Evolutionary conservation across 2,113 vertebrate genomes (phyloP), one percentile per base, ranked within the genome.

Genomic region (Centropus bengalensis): DNA sequence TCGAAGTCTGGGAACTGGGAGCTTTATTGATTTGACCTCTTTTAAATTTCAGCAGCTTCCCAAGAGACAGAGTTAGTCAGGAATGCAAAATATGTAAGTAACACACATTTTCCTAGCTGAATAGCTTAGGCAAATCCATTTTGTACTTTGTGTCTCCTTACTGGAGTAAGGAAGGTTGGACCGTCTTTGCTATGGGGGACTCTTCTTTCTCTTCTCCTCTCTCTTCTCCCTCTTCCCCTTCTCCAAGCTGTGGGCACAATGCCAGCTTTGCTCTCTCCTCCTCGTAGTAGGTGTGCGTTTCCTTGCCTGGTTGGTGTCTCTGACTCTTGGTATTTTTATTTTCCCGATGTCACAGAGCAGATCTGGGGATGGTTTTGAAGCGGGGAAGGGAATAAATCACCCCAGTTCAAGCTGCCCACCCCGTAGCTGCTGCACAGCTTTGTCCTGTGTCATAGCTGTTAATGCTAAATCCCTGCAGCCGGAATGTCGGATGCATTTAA

Each of bases 261-360:
- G 96, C 96, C 97, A 95, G 73, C 96, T 98, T 78, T 95, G 93
- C 91, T 95, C 89, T 93, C 90, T 95, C 90, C 92, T 92, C 91
- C 92, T 96, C 52, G 5, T 96, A 91, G 95, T 94, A 98, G 97
- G 97, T 96, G 97, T 95, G 93, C 96, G 64, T 98, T 96, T 97
- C 93, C 96, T 87, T 97, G 98, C 97, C 98, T 98, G 96, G 96
- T 96, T 97, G 98, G 97, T 97, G 86, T 97, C 93, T 98, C 96
- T 97, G 96, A 89, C 69, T 94, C 32, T 60, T 75, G 79, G 85
- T 78, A 78, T 74, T 84, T 83, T 66, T 21, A 5, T n/a, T 24
- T 63, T 33, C 16, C 12, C 14, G 54, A 32, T 3, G 36, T 84
- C 60, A 66, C 52, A 0, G 33, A 76, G 55, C 55, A 66, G 16